Percentiles rank a stretch among this genome's conserved stretches.
Conservation (phyloP, 2,797 vertebrate genomes). For the Leptoclinus maculatus region DNA sequence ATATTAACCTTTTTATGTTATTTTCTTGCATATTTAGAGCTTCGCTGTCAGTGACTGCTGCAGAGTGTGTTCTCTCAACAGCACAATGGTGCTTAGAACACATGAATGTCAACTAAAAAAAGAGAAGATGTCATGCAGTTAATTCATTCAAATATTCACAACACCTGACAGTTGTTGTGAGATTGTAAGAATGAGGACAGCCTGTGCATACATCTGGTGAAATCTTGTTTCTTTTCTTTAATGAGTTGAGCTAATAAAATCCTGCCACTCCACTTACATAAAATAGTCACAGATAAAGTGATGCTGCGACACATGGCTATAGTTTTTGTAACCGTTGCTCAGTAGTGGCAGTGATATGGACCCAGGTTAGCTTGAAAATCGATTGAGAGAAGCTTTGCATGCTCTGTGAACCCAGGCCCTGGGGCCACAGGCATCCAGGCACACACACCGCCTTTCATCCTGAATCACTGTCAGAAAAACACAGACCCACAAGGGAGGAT, state of each 20-base stretch:
- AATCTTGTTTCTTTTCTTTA: not conserved
- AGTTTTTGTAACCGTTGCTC: not conserved
- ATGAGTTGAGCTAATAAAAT: not conserved
- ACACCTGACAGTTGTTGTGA: not conserved
- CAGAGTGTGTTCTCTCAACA: constrained; percentile 4
- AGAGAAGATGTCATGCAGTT: not conserved
- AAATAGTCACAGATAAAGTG: not conserved
- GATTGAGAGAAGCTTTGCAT: constrained; percentile 41
- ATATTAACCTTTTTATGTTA: not conserved
- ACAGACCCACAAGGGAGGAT: constrained; percentile 39
- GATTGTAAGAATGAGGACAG: not conserved
- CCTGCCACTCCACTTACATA: not conserved
- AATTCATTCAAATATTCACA: constrained; percentile 5
- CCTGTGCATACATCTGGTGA: not conserved
- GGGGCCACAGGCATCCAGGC: constrained; percentile 30
- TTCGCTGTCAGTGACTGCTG: not conserved
- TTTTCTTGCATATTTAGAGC: not conserved
- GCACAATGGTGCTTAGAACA: not conserved
- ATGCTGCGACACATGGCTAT: not conserved
- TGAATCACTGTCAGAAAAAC: constrained; percentile 59
- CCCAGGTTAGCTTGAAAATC: constrained; percentile 45
- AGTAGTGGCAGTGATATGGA: constrained; percentile 29
- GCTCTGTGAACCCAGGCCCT: constrained; percentile 38
- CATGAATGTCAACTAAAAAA: not conserved
- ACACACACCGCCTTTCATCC: constrained; percentile 58